These are phyloP conservation scores for Thereva nobilitata DNA, from an alignment of 2,888 invertebrate species.

Conservation along the genomic window DNA sequence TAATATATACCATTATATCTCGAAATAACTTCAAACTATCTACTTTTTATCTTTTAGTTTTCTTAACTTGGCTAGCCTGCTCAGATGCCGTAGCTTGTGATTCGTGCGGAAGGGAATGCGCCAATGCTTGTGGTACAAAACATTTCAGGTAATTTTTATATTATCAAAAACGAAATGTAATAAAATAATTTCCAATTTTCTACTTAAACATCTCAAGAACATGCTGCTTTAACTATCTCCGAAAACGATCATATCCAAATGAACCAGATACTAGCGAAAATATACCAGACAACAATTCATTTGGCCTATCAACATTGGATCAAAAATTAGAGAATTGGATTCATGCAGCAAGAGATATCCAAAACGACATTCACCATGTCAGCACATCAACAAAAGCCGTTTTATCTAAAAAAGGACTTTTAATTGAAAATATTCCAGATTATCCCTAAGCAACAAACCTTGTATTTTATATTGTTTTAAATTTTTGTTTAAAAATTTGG, in stretches of 20 bases:
- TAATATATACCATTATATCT: too few relatives aligned
- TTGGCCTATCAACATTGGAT: constrained; percentile 6
- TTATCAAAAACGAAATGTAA: not conserved
- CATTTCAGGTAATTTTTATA: constrained; percentile 59
- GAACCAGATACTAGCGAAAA: not conserved
- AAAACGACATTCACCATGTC: constrained; percentile 12
- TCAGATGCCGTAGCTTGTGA: constrained; percentile 61
- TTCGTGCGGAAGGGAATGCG: constrained; percentile 68
- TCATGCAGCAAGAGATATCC: constrained; percentile 19
- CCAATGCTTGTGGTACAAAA: constrained; percentile 67
- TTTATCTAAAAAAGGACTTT: too few relatives aligned
- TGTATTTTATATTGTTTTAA: not conserved
- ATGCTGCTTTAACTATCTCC: constrained; percentile 70
- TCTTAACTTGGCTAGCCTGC: constrained; percentile 40
- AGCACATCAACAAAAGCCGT: too few relatives aligned
- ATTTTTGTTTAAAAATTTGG: not conserved
- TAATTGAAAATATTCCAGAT: too few relatives aligned
- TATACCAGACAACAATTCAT: too few relatives aligned
- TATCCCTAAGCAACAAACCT: too few relatives aligned
- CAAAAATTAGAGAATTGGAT: constrained; percentile 25
- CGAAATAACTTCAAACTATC: not conserved
- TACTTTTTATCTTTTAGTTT: constrained; percentile 19
- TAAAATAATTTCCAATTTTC: not conserved
- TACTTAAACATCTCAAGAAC: constrained; percentile 55
- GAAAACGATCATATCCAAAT: constrained; percentile 59